Conservation (phyloP, 2,888 invertebrate species). For the Chloroclystis v-ata region DNA sequence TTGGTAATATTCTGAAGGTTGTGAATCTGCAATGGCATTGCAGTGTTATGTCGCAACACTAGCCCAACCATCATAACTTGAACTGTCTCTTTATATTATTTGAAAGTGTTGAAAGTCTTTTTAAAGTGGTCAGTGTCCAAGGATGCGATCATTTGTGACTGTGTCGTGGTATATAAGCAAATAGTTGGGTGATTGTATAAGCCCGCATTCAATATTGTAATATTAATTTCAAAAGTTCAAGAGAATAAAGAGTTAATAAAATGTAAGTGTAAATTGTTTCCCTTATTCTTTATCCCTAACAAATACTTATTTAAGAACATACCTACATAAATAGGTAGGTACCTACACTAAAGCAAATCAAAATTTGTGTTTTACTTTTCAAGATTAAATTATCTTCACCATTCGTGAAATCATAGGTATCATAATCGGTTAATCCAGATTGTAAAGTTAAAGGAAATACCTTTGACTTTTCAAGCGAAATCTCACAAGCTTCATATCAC, state of each 20-base stretch:
- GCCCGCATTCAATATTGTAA: slow-evolving; percentile 78
- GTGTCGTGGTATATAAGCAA: slow-evolving; percentile 76
- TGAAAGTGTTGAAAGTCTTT: slow-evolving; percentile 23
- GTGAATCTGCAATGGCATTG: slow-evolving; percentile 29
- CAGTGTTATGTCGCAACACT: slow-evolving; percentile 27
- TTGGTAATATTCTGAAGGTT: slow-evolving; percentile 27
- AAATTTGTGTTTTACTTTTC: too few species aligned
- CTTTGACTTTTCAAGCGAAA: too few species aligned
- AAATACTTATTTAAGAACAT: neutral
- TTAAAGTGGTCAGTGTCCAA: slow-evolving; percentile 48
- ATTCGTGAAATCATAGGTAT: too few species aligned
- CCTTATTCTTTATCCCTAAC: slow-evolving; percentile 15
- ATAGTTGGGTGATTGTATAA: slow-evolving; percentile 77
- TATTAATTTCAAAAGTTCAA: slow-evolving; percentile 78
- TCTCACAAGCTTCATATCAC: too few species aligned
- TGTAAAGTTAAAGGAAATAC: too few species aligned
- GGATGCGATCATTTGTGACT: slow-evolving; percentile 63
- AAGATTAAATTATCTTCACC: too few species aligned
- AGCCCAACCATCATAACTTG: slow-evolving; percentile 25
- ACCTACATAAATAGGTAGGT: neutral
- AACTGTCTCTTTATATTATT: slow-evolving; percentile 19
- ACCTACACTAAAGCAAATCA: too few species aligned
- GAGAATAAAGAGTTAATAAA: slow-evolving; percentile 78
- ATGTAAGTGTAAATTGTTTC: slow-evolving; percentile 44
- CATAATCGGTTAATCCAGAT: too few species aligned